These are phyloP conservation scores for Geophilus truncorum DNA, from an alignment of 2,888 invertebrate species.

Conservation along the genomic window DNA sequence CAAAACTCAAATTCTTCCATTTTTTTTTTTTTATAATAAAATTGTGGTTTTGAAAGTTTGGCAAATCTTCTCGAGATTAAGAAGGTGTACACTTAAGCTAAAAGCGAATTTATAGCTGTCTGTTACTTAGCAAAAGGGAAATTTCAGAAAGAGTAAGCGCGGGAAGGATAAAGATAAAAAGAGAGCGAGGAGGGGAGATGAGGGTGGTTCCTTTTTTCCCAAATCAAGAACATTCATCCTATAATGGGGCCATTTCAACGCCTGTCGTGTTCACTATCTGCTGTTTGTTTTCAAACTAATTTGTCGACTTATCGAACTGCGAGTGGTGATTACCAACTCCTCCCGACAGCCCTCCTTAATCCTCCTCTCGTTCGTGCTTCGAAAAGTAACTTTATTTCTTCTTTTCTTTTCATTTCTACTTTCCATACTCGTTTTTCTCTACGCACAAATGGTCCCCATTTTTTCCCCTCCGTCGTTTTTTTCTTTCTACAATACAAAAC, in stretches of 20 bases:
- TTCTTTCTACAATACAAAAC: background rate
- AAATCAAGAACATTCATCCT: slow-evolving; percentile 15
- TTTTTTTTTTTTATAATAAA: too few relatives aligned
- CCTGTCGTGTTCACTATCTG: slow-evolving; percentile 13
- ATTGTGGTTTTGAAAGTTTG: background rate
- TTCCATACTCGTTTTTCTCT: slow-evolving; percentile 1
- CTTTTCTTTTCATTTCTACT: background rate
- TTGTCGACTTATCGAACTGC: slow-evolving; percentile 20
- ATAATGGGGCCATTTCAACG: slow-evolving; percentile 20
- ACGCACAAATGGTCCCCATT: background rate
- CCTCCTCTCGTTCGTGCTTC: slow-evolving; percentile 12
- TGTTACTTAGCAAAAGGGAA: background rate
- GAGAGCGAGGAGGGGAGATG: background rate
- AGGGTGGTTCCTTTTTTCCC: background rate
- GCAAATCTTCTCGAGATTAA: background rate
- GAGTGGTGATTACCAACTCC: slow-evolving; percentile 8
- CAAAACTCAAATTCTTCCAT: too few relatives aligned
- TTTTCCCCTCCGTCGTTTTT: background rate
- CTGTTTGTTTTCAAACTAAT: slow-evolving; percentile 20
- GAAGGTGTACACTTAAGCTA: background rate
- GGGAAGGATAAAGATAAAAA: background rate
- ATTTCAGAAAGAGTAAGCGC: background rate
- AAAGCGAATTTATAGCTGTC: background rate
- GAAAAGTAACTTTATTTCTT: background rate
- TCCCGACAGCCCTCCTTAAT: slow-evolving; percentile 16